phyloP scores from a whole-genome alignment of 2,797 vertebrate genomes.

The Eurystomus glaucurus region DNA sequence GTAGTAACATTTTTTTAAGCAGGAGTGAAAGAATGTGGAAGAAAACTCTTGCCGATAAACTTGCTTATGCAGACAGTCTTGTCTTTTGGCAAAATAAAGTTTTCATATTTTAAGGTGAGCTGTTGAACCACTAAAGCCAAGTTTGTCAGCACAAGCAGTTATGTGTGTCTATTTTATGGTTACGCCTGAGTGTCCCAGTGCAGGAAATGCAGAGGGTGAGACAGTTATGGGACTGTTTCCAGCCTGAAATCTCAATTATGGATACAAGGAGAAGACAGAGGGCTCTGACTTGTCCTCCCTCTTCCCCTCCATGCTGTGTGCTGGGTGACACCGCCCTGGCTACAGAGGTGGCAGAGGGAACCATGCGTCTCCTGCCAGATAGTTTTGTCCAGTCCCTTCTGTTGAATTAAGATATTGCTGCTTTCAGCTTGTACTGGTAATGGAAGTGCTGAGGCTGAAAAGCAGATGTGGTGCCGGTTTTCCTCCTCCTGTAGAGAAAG shows the following conservation, averaged over 20 bases:
- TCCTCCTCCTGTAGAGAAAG: neutral
- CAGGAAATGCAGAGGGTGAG: neutral
- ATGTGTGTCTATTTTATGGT: neutral
- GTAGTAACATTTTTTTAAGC: slow-evolving; percentile 7
- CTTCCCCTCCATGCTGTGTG: rapidly evolving
- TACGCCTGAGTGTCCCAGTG: rapidly evolving
- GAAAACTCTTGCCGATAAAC: neutral
- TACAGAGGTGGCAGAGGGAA: neutral
- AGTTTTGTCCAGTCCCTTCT: neutral
- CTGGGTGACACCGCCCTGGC: rapidly evolving
- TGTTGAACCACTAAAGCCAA: neutral
- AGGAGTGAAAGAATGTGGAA: neutral
- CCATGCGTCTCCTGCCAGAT: rapidly evolving
- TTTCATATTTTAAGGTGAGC: slow-evolving; percentile 1
- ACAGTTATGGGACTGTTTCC: neutral
- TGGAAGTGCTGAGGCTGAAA: neutral
- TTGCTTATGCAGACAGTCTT: neutral
- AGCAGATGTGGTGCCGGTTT: neutral
- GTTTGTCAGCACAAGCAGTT: neutral
- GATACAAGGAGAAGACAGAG: neutral
- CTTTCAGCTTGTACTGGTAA: rapidly evolving
- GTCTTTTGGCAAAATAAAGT: neutral
- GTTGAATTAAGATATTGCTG: neutral
- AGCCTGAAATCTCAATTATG: neutral
- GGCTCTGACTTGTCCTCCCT: neutral